Evolutionary conservation across 2,888 invertebrate species (phyloP).

Genomic region (Leptodirus hochenwartii): DNA sequence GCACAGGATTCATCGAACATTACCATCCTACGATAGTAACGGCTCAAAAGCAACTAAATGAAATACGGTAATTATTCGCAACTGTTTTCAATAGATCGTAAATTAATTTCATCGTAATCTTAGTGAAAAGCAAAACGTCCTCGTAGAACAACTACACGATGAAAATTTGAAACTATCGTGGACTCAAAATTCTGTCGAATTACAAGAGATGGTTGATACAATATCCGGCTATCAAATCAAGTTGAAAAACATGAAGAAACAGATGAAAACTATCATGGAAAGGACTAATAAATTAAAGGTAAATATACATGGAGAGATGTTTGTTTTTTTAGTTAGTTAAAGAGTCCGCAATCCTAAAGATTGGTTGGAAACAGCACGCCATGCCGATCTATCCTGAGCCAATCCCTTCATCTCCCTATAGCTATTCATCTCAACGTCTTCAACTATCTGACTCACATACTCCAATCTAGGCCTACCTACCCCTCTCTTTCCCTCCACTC

Average conservation of each 20-base stretch:
- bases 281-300: slow-evolving; percentile 27
- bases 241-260: slow-evolving; percentile 25
- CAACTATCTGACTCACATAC: no score
- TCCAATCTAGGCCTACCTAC: no score
- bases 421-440: no score
- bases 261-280: slow-evolving; percentile 27
- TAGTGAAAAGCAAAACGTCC: slow-evolving; percentile 16
- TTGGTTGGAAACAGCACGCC: no score
- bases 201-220: slow-evolving; percentile 22
- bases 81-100: slow-evolving; percentile 1
- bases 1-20: slow-evolving; percentile 2
- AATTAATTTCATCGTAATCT: slow-evolving; percentile 2
- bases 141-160: slow-evolving; percentile 25
- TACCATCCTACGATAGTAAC: slow-evolving; percentile 8
- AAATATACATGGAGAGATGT: no score
- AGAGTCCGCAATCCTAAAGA: no score
- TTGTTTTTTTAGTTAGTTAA: no score
- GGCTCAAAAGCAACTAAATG: slow-evolving; percentile 22
- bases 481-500: no score
- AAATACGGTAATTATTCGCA: slow-evolving; percentile 27
- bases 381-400: no score
- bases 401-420: no score
- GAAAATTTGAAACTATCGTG: slow-evolving; percentile 17
- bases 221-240: slow-evolving; percentile 27
- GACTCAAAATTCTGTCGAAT: slow-evolving; percentile 16